Evolutionary conservation across 2,113 vertebrate genomes (phyloP), one percentile per base, ranked within the genome.

Genomic region (Chlorodrepanis virens): DNA sequence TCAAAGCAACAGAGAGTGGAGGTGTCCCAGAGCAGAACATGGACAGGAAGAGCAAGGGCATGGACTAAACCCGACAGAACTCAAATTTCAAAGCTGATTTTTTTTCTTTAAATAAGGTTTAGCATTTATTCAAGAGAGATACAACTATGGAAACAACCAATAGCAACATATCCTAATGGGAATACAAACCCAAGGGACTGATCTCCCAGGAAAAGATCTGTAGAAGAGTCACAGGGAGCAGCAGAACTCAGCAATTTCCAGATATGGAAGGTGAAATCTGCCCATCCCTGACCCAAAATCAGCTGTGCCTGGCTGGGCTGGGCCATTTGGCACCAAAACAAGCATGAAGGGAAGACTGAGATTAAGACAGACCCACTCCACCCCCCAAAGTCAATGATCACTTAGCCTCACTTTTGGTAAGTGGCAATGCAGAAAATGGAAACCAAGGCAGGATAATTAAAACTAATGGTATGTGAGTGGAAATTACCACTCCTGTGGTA

Each of bases 401-500:
- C 64, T 94, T 90, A 78, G 80, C 68, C 52, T 95, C 86, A 44
- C 69, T 94, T 94, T 39, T 81, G 60, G 0, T 47, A 97, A 94
- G 72, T 37, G 44, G n/a, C 42, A 77, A 56, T 37, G 83, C 56
- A 59, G 64, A 78, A 83, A 96, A 83, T 49, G 77, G 77, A 94
- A 93, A 90, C 14, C 44, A 44, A 92, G 56, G 77, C 81, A 71
- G 47, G 54, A 56, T 89, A 93, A 95, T 96, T 94, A 93, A 95
- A 92, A 96, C 76, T 92, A 94, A 90, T 78, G 64, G 76, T 31
- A 81, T 47, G 27, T 39, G 37, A 95, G 69, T 94, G 80, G 86
- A 94, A 94, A 94, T 94, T 63, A 84, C 77, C 93, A 82, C 76
- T 97, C 54, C 53, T 92, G 91, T 94, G 83, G 76, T 78, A 68